Evolutionary conservation across 2,888 invertebrate genomes (phyloP).

Genomic region (Dolichomitus sp.): DNA sequence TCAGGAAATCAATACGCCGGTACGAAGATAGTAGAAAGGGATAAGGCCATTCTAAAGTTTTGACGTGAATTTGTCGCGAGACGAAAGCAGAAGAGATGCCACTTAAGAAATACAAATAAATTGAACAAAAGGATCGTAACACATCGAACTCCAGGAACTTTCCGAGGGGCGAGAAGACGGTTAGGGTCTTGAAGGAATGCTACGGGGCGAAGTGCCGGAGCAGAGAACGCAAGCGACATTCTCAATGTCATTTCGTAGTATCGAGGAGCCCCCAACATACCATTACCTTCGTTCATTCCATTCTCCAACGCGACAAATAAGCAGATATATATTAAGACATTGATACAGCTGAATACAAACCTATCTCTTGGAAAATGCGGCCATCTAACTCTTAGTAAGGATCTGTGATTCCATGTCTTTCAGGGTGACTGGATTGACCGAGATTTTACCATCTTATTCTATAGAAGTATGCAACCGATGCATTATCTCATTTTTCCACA

Average conservation of each 20-base stretch:
- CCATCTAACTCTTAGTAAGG: background rate
- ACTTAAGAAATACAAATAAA: constrained; percentile 65
- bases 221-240: constrained; percentile 49
- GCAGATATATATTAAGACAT: constrained; percentile 52
- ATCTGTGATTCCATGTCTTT: background rate
- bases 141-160: constrained; percentile 70
- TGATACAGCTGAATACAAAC: constrained; percentile 41
- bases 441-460: background rate
- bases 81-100: constrained; percentile 9
- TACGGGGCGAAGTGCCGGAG: constrained; percentile 59
- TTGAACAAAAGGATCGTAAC: constrained; percentile 62
- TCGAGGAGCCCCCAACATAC: constrained; percentile 71
- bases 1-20: constrained; percentile 4
- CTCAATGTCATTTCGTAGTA: constrained; percentile 76
- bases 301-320: constrained; percentile 79
- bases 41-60: constrained; percentile 7
- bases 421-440: background rate
- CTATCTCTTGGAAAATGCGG: constrained; percentile 29
- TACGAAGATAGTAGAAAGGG: background rate
- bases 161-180: constrained; percentile 50
- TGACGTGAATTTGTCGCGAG: constrained; percentile 32
- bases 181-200: constrained; percentile 56
- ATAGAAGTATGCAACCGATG: background rate
- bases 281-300: constrained; percentile 76
- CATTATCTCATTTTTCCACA: background rate